These are phyloP conservation scores for Emydoidea blandingii DNA, from an alignment of 2,797 vertebrate genomes.

Conservation along the genomic window DNA sequence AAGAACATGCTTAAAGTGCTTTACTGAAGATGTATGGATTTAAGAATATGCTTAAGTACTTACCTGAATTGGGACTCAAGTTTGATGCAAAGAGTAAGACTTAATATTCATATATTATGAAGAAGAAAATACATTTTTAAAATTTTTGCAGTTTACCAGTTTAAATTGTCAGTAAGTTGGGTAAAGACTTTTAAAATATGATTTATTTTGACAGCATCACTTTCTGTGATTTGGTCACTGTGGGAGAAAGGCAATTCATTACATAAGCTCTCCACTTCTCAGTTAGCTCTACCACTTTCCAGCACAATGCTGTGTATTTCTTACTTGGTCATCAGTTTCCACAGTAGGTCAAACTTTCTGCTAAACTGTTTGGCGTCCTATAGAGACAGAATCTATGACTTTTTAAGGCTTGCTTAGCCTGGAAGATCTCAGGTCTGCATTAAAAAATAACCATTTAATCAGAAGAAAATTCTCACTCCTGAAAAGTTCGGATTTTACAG, in stretches of 20 bases:
- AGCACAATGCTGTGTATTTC: slow-evolving; percentile 47
- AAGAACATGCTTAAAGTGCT: neutral
- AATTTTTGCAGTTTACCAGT: neutral
- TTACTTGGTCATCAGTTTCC: slow-evolving; percentile 57
- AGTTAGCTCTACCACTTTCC: slow-evolving; percentile 36
- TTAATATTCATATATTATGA: neutral
- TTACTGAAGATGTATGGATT: neutral
- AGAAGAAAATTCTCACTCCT: slow-evolving; percentile 31
- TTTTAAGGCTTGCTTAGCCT: slow-evolving; percentile 26
- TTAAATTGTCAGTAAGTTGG: slow-evolving; percentile 8
- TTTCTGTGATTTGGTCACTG: slow-evolving; percentile 63
- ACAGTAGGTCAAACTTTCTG: slow-evolving; percentile 52
- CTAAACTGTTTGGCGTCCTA: slow-evolving; percentile 58
- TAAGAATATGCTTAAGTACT: neutral
- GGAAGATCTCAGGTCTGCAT: neutral
- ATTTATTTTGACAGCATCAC: slow-evolving; percentile 56
- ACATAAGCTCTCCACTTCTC: slow-evolving; percentile 45
- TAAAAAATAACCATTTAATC: slow-evolving; percentile 49
- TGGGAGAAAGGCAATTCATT: slow-evolving; percentile 60
- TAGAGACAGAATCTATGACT: slow-evolving; percentile 61
- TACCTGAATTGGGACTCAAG: neutral
- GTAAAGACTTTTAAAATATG: slow-evolving; percentile 29
- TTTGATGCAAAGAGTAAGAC: neutral
- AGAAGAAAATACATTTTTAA: neutral
- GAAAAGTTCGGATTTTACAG: neutral